These are phyloP conservation scores for Micromys minutus DNA, from an alignment of 2,113 vertebrate species.

Conservation along the genomic window DNA sequence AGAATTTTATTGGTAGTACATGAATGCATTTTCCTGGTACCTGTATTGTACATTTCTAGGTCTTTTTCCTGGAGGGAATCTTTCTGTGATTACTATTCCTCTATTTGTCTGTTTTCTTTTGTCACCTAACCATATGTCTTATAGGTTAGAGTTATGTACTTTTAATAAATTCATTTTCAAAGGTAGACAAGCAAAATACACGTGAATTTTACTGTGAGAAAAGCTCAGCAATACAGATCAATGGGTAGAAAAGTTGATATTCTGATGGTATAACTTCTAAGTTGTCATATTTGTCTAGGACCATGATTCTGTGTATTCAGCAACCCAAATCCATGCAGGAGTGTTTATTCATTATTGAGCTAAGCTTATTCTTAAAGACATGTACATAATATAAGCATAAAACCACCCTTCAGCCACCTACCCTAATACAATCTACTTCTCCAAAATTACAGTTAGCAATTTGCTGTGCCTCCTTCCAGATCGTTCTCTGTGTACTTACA, in stretches of 20 bases:
- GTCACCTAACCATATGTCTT: slow-evolving; percentile 1
- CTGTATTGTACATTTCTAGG: slow-evolving; percentile 3
- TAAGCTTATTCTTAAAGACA: slow-evolving; percentile 7
- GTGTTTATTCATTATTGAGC: slow-evolving; percentile 5
- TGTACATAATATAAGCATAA: not conserved
- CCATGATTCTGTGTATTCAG: slow-evolving; percentile 1
- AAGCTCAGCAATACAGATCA: slow-evolving; percentile 2
- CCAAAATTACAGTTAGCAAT: not conserved
- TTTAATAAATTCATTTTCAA: slow-evolving; percentile 52
- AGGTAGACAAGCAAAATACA: slow-evolving; percentile 13
- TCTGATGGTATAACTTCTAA: not conserved
- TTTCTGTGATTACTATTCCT: not conserved
- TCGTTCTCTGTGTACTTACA: slow-evolving; percentile 2
- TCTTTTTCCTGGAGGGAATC: not conserved
- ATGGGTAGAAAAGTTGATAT: slow-evolving; percentile 8
- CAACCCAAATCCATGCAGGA: slow-evolving; percentile 23
- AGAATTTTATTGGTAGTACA: slow-evolving; percentile 20
- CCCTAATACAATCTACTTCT: slow-evolving; percentile 23
- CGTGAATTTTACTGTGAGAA: slow-evolving; percentile 37
- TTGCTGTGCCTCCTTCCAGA: not conserved
- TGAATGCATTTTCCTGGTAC: slow-evolving; percentile 20
- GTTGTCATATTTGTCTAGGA: not conserved
- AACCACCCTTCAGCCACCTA: not conserved
- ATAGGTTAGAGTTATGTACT: slow-evolving; percentile 8
- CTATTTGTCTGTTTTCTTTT: slow-evolving; percentile 53